phyloP scores from a whole-genome alignment of 2,113 vertebrate genomes.

The Galemys pyrenaicus region DNA sequence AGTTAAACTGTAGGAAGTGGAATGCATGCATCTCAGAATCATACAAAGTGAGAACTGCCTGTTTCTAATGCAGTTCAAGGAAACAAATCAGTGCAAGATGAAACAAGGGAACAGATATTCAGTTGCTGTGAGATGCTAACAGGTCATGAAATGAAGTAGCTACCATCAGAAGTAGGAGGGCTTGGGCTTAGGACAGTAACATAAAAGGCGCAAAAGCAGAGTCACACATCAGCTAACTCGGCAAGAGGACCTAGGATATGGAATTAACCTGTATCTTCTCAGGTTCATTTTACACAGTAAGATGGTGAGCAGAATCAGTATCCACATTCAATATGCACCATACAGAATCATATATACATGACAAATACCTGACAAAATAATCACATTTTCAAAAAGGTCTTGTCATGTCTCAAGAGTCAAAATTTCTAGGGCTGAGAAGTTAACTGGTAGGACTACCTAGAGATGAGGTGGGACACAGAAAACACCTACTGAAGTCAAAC shows the following conservation, averaged over 20 bases:
- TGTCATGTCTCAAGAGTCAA: neutral
- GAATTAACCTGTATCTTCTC: neutral
- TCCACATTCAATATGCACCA: constrained; percentile 20
- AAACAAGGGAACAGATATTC: neutral
- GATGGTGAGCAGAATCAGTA: neutral
- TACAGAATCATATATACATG: neutral
- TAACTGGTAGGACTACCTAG: neutral
- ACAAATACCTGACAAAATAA: constrained; percentile 25
- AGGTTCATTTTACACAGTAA: constrained; percentile 4
- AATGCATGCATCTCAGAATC: neutral
- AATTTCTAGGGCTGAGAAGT: neutral
- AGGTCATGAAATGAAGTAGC: too few relatives aligned
- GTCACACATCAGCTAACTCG: neutral
- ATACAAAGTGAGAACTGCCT: neutral
- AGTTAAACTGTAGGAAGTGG: neutral
- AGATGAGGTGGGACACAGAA: neutral
- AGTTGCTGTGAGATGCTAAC: neutral
- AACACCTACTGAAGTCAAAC: neutral
- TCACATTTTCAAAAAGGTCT: neutral
- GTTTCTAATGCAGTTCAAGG: neutral
- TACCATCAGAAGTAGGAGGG: neutral
- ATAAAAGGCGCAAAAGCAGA: neutral
- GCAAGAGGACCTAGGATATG: neutral
- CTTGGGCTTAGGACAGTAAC: neutral
- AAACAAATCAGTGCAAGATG: neutral